A percentile compares a stretch with the other conserved stretches of the same genome.
These are phyloP conservation scores for Melospiza georgiana DNA, from an alignment of 2,113 vertebrate genomes.

Conservation along the genomic window DNA sequence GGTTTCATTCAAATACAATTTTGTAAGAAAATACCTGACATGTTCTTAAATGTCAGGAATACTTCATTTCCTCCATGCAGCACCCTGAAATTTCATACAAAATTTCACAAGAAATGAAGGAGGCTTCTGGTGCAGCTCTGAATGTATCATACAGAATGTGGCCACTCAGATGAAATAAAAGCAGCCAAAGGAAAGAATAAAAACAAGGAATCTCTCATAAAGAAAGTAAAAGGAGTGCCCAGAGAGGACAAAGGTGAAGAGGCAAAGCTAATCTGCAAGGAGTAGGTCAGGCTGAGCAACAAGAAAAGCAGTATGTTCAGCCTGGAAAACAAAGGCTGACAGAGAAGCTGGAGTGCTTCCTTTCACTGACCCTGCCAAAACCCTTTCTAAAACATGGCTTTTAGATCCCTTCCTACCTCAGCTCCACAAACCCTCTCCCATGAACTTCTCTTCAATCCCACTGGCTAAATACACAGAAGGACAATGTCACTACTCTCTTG, in stretches of 20 bases:
- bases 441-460: not conserved
- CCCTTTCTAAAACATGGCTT: constrained; percentile 2
- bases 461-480: not conserved
- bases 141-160: not conserved
- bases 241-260: constrained; percentile 51
- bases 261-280: constrained; percentile 52
- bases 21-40: not conserved
- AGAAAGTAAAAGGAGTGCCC: not conserved
- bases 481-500: not conserved
- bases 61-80: not conserved
- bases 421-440: not conserved
- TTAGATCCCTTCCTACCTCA: constrained; percentile 34
- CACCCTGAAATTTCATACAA: not conserved
- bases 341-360: constrained; percentile 51
- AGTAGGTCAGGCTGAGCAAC: constrained; percentile 38
- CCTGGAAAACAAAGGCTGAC: constrained; percentile 51
- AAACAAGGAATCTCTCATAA: not conserved
- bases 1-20: not conserved
- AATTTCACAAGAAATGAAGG: not conserved
- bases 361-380: not conserved
- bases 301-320: constrained; percentile 33
- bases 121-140: not conserved
- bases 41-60: not conserved
- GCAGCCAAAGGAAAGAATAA: not conserved
- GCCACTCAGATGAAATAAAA: constrained; percentile 2